Evolutionary conservation across 2,113 vertebrate species (phyloP), one percentile per base, ranked within the genome.

Genomic region (Zosterops borbonicus): DNA sequence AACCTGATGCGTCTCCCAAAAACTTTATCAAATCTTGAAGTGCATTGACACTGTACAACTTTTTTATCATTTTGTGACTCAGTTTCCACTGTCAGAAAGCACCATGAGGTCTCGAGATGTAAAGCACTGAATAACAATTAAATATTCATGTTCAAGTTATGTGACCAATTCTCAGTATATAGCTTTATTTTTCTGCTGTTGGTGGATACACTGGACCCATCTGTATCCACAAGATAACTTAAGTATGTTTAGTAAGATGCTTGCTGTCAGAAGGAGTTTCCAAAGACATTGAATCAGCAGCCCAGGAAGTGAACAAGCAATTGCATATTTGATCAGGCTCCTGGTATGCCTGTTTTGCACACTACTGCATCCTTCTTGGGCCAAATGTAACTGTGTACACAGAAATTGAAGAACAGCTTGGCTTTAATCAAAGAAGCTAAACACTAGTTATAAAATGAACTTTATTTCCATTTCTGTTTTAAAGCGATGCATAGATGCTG

Each of bases 121-220:
- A 79, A 85, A 73, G 14, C 39, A 25, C 13, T 35, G 55, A 82
- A 50, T 79, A 92, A 35, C 20, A 78, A 41, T 53, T 60, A 68
- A 83, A 46, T 83, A 55, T 73, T 78, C 7, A 17, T 39, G 28
- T 76, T 92, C 37, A 68, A 87, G 50, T 76, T 58, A 46, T 50
- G 53, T 69, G 24, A 87, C 41, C 33, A 56, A 3, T 87, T 92
- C 67, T 91, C 74, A 83, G 67, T 69, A 55, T 41, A 85, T 23
- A n/a, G n/a, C 29, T 94, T 92, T 91, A 80, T 82, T 92, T 95
- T 91, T 73, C 50, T 87, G 29, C 70, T 95, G 52, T 67, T 90
- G 7, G 71, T 95, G 58, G 50, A 83, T 76, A 92, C 82, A 62
- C 9, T 58, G 55, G 41, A 65, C 23, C 37, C 71, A 80, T 92